A percentile compares a stretch with the other conserved stretches of the same genome.
Conservation (phyloP, 1,140 invertebrate genomes). For the Hesperophylax magnus region DNA sequence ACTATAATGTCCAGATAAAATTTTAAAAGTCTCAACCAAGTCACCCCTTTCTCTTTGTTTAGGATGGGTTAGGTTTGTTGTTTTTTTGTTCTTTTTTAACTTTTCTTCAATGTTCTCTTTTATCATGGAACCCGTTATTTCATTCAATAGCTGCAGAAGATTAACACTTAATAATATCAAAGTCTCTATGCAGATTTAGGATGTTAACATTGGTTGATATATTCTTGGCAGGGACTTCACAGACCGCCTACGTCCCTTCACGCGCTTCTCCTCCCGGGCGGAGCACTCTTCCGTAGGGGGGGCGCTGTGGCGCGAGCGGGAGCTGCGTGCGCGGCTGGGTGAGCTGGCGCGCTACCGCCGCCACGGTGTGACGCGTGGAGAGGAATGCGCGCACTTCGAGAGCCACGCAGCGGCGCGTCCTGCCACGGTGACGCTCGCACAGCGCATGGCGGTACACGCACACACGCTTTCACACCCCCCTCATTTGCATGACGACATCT, state of each 20-base stretch:
- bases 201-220: no score
- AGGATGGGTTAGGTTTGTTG: no score
- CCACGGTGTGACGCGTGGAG: slow-evolving; percentile 83
- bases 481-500: not conserved
- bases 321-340: slow-evolving; percentile 84
- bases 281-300: slow-evolving; percentile 86
- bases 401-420: slow-evolving; percentile 75
- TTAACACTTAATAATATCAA: no score
- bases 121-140: no score
- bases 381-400: slow-evolving; percentile 88
- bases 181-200: no score
- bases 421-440: slow-evolving; percentile 60
- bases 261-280: slow-evolving; percentile 88
- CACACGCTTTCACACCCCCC: slow-evolving; percentile 25
- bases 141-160: no score
- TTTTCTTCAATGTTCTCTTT: no score
- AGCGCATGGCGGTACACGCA: slow-evolving; percentile 55
- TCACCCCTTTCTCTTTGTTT: no score
- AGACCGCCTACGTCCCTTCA: slow-evolving; percentile 87
- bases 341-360: slow-evolving; percentile 88
- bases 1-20: no score
- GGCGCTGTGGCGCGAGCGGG: slow-evolving; percentile 86
- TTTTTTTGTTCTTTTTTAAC: no score
- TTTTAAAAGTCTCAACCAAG: no score
- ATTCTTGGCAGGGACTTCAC: slow-evolving; percentile 75